Base-by-base conservation (phyloP, 92 coral and sea anemone species). In the Ricordea florida region DNA sequence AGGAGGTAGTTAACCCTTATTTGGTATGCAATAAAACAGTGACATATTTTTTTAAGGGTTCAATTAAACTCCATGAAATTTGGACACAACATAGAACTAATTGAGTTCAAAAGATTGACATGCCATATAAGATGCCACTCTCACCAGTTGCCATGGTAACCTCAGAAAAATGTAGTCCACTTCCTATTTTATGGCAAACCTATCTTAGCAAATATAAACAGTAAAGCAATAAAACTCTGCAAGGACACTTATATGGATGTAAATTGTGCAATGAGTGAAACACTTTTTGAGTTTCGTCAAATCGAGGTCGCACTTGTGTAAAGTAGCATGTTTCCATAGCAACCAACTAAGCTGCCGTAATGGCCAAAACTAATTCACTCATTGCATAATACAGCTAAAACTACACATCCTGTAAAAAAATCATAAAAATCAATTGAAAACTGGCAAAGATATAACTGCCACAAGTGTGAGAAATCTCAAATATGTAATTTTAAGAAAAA, bases 261-360 rank as follows among this genome's bases (percentile, higher is more conserved):
- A 14, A 21, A 27, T 42, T 59, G 33, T 59, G 51, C 66, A 59
- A 59, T 59, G 66, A 59, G 50, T 59, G 66, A 20, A 27, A 52
- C 21, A 25, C 21, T 27, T 27, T 27, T 27, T 42, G 20, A 59
- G 51, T 59, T 27, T 27, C 38, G 33, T 11, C 42, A 14, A 59
- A 59, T 59, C 16, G 38, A 1, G 18, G 36, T 60, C 5, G n/a
- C n/a, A n/a, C n/a, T n/a, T n/a, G n/a, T n/a, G n/a, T n/a, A n/a
- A n/a, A n/a, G n/a, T n/a, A n/a, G 67, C 38, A 35, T 60, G 44
- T 33, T 60, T 60, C 67, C 51, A 60, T 60, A 45, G 41, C 67
- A 60, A 60, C 67, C 21, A 28, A 13, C 58, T 60, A 40, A 29
- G 26, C 23, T 13, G 22, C 0, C 67, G 22, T n/a, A n/a, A n/a